Evolutionary conservation across 2,113 vertebrate genomes (phyloP), one percentile per base, ranked within the genome.

Genomic region (Centrocercus urophasianus): DNA sequence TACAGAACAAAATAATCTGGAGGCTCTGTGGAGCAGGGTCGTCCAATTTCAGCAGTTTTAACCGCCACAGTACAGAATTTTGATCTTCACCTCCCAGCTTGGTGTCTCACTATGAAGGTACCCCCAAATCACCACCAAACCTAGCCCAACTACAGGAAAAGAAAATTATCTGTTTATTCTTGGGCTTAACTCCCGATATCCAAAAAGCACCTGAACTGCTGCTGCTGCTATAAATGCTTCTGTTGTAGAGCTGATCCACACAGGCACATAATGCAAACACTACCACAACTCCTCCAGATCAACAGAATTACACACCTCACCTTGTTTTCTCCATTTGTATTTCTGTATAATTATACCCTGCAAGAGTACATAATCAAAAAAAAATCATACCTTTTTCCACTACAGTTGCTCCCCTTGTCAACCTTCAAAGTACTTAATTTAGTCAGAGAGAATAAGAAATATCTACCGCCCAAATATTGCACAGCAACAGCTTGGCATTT

Each of bases 381-480:
- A 47, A 21, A 47, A 52, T 34, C 59, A 40, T 76, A 92, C 89
- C 63, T 83, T 50, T 22, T 27, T 4, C 10, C 3, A 24, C 3
- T 8, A 25, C 14, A 70, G 50, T 8, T 48, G 24, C 30, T 92
- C 48, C 24, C 5, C 1, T 5, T 38, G 20, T 17, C 13, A 13
- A 8, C 20, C 20, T 34, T 40, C 54, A 67, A n/a, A 21, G 3
- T 1, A 0, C n/a, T 4, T 21, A 24, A n/a, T 16, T 48, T 19
- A 20, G 4, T 0, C 27, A 42, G 2, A 72, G 7, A 43, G 1
- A 17, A n/a, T 66, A 42, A 32, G 5, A 22, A 6, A 10, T 0
- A 0, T 6, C 18, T 11, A 2, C 0, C 2, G 0, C 0, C 8
- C 20, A 80, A 17, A 10, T 0, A 22, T 0, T 7, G 7, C 21